A percentile compares a stretch with the other conserved stretches of the same genome.
Conservation (phyloP, 92 coral and sea anemone species). For the Virgularia gustaviana region DNA sequence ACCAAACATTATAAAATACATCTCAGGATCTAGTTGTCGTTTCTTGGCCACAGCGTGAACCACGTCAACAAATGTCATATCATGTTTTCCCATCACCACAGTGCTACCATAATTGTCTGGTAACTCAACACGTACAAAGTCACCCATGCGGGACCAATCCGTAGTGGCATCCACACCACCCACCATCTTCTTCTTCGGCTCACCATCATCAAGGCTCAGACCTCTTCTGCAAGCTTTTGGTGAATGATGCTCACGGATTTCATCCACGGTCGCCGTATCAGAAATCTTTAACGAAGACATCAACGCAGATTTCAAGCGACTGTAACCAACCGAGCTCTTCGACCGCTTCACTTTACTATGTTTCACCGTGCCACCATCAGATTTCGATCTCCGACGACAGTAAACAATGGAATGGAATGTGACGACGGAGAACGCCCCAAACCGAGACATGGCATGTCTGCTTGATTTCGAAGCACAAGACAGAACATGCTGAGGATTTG, state of each 20-base stretch:
- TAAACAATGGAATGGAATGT: conserved; percentile 89
- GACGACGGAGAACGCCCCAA: conserved; percentile 89
- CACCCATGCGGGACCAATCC: conserved; percentile 89
- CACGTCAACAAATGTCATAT: conserved; percentile 76
- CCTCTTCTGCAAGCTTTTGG: conserved; percentile 51
- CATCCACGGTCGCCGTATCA: conserved; percentile 78
- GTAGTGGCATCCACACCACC: conserved; percentile 80
- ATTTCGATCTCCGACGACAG: conserved; percentile 65
- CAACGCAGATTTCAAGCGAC: conserved; percentile 78
- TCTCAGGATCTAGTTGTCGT: conserved; percentile 73
- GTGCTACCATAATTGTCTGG: conserved; percentile 87
- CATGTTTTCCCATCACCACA: conserved; percentile 70
- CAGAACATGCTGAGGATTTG: conserved; percentile 87
- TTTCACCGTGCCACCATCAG: conserved; percentile 1
- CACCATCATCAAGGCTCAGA: conserved; percentile 22
- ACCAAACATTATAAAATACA: conserved; percentile 76
- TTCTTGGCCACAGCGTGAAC: conserved; percentile 76
- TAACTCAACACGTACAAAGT: conserved; percentile 74
- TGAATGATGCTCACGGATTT: conserved; percentile 86
- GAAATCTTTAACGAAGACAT: conserved; percentile 78
- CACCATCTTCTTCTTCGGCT: conserved; percentile 57
- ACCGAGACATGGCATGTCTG: conserved; percentile 76
- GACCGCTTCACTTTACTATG: conserved; percentile 56
- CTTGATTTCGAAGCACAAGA: conserved; percentile 84
- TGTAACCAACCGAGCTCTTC: conserved; percentile 78